Conservation (phyloP, 2,797 vertebrate genomes). For the Mus caroli region DNA sequence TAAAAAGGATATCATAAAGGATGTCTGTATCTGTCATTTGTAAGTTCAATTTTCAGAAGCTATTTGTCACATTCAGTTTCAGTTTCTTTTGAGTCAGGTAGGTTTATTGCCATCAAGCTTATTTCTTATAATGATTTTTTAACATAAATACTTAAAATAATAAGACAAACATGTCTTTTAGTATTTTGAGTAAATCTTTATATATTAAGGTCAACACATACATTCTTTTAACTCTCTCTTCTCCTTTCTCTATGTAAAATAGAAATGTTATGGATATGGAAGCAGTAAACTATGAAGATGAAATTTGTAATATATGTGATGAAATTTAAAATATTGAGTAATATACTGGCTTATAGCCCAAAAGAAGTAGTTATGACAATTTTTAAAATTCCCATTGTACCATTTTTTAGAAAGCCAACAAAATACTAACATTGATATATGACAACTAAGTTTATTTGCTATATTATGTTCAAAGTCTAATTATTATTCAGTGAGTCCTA, state of each 20-base stretch:
- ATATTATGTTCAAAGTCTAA: not conserved
- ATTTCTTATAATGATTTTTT: not conserved
- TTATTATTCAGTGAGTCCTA: constrained; percentile 21
- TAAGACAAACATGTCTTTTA: not conserved
- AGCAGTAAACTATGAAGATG: not conserved
- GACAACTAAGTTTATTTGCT: not conserved
- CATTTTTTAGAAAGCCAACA: not conserved
- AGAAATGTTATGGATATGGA: not conserved
- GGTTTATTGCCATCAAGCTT: not conserved
- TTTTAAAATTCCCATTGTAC: not conserved
- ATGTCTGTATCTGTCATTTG: constrained; percentile 4
- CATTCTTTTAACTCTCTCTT: not conserved
- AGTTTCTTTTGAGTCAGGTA: not conserved
- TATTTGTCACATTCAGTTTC: not conserved
- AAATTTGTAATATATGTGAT: not conserved
- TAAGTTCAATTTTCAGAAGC: not conserved
- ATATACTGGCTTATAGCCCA: not conserved
- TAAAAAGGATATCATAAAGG: not conserved
- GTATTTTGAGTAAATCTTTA: not conserved
- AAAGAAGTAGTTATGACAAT: not conserved
- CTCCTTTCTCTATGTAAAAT: not conserved
- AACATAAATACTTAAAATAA: not conserved
- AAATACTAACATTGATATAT: not conserved
- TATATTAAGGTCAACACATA: not conserved
- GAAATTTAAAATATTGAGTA: not conserved